A percentile compares a stretch with the other conserved stretches of the same genome.
These are phyloP conservation scores for Polyploca ridens DNA, from an alignment of 2,888 invertebrate species.

Conservation along the genomic window DNA sequence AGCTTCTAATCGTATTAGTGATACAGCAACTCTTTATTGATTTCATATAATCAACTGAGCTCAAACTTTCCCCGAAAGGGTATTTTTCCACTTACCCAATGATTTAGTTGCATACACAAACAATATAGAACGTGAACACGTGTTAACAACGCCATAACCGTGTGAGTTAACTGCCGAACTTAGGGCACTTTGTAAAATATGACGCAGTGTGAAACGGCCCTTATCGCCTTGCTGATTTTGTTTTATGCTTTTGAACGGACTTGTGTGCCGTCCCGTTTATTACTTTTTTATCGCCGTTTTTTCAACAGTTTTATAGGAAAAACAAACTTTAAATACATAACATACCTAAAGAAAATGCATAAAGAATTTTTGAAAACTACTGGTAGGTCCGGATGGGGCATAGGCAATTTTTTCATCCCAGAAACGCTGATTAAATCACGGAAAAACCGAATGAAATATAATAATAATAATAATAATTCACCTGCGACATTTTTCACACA, in stretches of 20 bases:
- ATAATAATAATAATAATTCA: no score
- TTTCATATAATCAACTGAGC: constrained; percentile 45
- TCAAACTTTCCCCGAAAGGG: constrained; percentile 32
- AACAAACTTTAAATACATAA: neutral
- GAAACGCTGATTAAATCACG: no score
- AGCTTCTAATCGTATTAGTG: constrained; percentile 55
- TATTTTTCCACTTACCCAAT: constrained; percentile 56
- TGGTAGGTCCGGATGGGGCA: no score
- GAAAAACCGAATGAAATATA: no score
- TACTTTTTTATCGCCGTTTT: constrained; percentile 6
- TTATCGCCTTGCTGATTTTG: constrained; percentile 68
- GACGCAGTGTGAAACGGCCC: constrained; percentile 72
- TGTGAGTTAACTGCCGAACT: constrained; percentile 80
- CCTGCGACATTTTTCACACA: no score
- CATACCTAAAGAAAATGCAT: neutral
- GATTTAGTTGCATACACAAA: constrained; percentile 69
- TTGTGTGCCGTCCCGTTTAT: constrained; percentile 17
- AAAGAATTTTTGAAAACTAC: no score
- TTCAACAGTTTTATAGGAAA: neutral
- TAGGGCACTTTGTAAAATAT: constrained; percentile 82
- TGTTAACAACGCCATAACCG: constrained; percentile 82
- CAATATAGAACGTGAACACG: constrained; percentile 77
- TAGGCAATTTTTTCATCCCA: no score
- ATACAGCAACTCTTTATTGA: constrained; percentile 49
- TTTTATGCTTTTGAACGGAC: constrained; percentile 42